Percentiles rank a stretch among this genome's conserved stretches.
Conservation (phyloP, 2,888 invertebrate species). For the Petrolisthes cinctipes region DNA sequence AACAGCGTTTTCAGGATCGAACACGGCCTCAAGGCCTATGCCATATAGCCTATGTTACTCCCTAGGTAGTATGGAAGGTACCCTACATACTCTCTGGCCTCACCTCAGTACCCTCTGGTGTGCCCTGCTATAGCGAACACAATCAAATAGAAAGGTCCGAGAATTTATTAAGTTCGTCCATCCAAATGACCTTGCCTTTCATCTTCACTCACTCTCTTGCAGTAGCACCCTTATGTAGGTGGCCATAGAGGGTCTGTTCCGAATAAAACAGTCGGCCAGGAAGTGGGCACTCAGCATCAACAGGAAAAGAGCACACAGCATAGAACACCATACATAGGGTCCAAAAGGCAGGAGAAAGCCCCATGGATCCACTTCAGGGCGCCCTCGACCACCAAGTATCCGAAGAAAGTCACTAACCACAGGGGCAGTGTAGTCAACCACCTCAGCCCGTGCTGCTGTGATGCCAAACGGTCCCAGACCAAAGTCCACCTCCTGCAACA, state of each 20-base stretch:
- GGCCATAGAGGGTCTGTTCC: background rate
- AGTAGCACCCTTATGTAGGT: background rate
- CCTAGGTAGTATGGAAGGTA: too few species aligned
- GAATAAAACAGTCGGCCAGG: background rate
- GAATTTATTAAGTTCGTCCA: too few species aligned
- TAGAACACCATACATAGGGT: background rate
- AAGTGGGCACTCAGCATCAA: background rate
- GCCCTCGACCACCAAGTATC: background rate
- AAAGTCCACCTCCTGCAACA: background rate
- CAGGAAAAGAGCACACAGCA: background rate
- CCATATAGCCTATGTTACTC: too few species aligned
- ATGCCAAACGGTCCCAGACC: conserved; percentile 4
- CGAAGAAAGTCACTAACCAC: background rate
- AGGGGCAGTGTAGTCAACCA: background rate
- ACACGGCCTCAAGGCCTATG: too few species aligned
- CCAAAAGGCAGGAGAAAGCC: background rate
- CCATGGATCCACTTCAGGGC: background rate
- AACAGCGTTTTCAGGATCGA: too few species aligned
- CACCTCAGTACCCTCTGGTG: too few species aligned
- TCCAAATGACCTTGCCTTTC: too few species aligned
- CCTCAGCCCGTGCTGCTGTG: background rate
- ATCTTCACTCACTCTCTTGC: background rate
- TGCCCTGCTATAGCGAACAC: too few species aligned
- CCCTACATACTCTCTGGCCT: too few species aligned
- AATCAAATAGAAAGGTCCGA: too few species aligned